These are phyloP conservation scores for Poeciliopsis retropinna DNA, from an alignment of 2,113 vertebrate species.

Conservation along the genomic window DNA sequence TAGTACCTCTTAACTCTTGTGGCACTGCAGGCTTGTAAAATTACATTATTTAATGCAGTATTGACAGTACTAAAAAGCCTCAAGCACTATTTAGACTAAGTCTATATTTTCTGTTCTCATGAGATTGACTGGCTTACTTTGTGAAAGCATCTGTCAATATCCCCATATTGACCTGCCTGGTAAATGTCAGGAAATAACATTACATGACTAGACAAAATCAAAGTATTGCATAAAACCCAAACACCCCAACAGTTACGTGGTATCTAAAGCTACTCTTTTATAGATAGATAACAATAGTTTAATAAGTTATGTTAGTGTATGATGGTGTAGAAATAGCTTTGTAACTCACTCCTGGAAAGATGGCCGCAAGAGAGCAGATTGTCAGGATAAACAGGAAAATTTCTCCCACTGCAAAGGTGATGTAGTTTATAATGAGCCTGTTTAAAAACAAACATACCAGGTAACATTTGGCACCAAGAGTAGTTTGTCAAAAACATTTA, in stretches of 20 bases:
- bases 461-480: not conserved
- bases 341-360: conserved; percentile 91
- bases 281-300: too few relatives aligned
- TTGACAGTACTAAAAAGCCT: not conserved
- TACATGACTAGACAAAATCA: too few relatives aligned
- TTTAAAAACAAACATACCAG: conserved; percentile 23
- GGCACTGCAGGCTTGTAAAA: not conserved
- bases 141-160: not conserved
- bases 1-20: not conserved
- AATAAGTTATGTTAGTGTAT: not conserved
- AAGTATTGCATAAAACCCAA: too few relatives aligned
- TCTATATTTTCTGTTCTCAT: not conserved
- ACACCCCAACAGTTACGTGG: not conserved
- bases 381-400: conserved; percentile 89
- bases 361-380: conserved; percentile 91
- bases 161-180: too few relatives aligned
- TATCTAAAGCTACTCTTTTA: not conserved
- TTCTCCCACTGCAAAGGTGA: conserved; percentile 91
- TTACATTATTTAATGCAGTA: not conserved
- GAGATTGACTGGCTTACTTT: not conserved
- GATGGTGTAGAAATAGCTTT: not conserved
- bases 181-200: too few relatives aligned
- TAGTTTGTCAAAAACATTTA: not conserved
- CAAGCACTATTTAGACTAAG: not conserved
- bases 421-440: conserved; percentile 92